These are phyloP conservation scores for Pygmarrhopalites habei DNA, from an alignment of 1,140 invertebrate species.

Conservation along the genomic window DNA sequence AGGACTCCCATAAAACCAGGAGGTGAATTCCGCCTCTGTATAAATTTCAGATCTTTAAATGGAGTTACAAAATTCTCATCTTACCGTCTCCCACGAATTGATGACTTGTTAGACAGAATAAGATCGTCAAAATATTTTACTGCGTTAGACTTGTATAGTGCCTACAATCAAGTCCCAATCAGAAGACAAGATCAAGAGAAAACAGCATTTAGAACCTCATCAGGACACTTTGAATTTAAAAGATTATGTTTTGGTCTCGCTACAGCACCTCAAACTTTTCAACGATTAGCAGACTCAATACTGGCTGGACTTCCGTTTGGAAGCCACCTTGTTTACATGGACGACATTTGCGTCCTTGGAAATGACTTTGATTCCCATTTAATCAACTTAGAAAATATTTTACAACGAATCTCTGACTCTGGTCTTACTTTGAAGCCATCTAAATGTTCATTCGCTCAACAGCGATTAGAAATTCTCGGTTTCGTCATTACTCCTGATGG, in stretches of 20 bases:
- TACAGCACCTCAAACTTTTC: constrained; percentile 41
- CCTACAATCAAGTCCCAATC: constrained; percentile 46
- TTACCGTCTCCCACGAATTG: constrained; percentile 14
- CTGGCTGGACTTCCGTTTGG: neutral
- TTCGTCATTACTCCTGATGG: constrained; percentile 41
- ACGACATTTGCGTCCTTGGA: neutral
- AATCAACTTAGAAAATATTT: neutral
- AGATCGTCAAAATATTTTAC: constrained; percentile 30
- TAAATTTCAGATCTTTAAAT: constrained; percentile 21
- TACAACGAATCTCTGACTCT: no score
- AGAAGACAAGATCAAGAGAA: neutral
- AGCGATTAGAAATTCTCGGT: constrained; percentile 42
- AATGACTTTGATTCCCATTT: neutral
- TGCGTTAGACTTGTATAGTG: constrained; percentile 33
- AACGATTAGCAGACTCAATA: constrained; percentile 26
- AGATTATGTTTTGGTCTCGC: constrained; percentile 44
- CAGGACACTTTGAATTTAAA: constrained; percentile 42
- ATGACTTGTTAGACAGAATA: constrained; percentile 35
- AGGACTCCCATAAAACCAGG: no score
- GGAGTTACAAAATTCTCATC: neutral
- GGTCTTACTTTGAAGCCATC: constrained; percentile 3
- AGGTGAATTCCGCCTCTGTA: no score
- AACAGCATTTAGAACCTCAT: constrained; percentile 35
- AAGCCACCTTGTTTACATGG: neutral
- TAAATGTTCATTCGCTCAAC: constrained; percentile 40